phyloP scores from a whole-genome alignment of 2,797 vertebrate species.

The Sebastes goodei region DNA sequence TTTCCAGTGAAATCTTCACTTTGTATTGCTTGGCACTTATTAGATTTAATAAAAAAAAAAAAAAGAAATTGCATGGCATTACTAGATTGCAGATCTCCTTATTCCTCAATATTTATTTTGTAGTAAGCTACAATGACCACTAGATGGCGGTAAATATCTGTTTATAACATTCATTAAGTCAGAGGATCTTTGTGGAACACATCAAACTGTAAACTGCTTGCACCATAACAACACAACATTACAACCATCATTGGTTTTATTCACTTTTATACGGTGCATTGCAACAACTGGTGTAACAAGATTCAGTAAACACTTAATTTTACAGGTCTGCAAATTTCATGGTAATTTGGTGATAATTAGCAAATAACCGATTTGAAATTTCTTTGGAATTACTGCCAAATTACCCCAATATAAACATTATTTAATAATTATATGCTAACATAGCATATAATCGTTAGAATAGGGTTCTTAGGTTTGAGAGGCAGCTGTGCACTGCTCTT shows the following conservation, averaged over 20 bases:
- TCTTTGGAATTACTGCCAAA: too few relatives aligned
- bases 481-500: too few relatives aligned
- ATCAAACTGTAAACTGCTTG: neutral
- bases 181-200: neutral
- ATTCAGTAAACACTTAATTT: too few relatives aligned
- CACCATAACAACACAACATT: neutral
- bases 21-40: constrained; percentile 58
- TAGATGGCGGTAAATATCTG: constrained; percentile 49
- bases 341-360: too few relatives aligned
- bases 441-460: too few relatives aligned
- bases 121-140: neutral
- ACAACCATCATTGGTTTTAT: neutral
- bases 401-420: too few relatives aligned
- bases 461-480: too few relatives aligned
- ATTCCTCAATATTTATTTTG: neutral
- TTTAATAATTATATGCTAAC: too few relatives aligned
- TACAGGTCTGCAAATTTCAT: too few relatives aligned
- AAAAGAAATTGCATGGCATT: constrained; percentile 23
- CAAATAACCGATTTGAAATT: too few relatives aligned
- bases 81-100: neutral
- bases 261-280: neutral
- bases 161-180: neutral
- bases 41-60: constrained; percentile 52
- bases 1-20: constrained; percentile 5
- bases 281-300: neutral